Conservation (phyloP, 2,113 vertebrate genomes). For the Microtus oregoni region DNA sequence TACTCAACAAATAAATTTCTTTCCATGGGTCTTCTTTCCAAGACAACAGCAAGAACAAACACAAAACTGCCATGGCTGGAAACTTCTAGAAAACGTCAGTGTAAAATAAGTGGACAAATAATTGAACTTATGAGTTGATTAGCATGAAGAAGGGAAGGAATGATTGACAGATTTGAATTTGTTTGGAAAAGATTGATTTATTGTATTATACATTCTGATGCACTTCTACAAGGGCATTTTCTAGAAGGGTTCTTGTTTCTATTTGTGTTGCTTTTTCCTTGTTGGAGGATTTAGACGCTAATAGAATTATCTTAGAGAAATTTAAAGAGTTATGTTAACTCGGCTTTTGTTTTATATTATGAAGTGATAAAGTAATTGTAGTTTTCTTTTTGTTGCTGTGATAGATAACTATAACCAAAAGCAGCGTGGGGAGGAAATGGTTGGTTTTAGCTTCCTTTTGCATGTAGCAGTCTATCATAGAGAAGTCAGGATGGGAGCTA, state of each 20-base stretch:
- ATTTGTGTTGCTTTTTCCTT: background rate
- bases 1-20: background rate
- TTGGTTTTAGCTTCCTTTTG: no score
- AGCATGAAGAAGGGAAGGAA: background rate
- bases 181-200: background rate
- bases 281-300: background rate
- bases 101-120: background rate
- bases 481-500: no score
- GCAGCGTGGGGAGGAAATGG: no score
- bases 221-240: background rate
- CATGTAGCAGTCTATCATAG: no score
- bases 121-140: background rate
- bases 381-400: background rate
- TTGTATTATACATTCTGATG: background rate
- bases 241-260: background rate
- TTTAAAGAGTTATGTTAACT: background rate
- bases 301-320: background rate
- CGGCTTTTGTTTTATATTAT: background rate
- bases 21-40: background rate
- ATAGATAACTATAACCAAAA: background rate
- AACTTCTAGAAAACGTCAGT: background rate
- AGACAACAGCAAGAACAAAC: background rate
- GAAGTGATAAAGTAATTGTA: background rate
- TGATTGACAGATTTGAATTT: background rate
- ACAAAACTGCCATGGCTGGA: background rate